These are phyloP conservation scores for Himalopsyche tibetana DNA, from an alignment of 2,888 invertebrate species.

Conservation along the genomic window DNA sequence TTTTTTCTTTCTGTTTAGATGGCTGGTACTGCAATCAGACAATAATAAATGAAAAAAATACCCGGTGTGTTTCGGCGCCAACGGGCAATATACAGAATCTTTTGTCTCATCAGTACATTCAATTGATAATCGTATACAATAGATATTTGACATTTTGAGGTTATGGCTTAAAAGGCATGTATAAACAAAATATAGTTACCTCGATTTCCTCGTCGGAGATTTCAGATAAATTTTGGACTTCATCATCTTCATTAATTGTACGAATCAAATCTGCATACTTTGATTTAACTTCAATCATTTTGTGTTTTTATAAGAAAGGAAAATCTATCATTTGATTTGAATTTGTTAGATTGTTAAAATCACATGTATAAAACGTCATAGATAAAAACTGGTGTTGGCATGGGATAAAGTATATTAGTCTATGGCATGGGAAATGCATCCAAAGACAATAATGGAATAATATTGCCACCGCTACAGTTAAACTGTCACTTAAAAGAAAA, in stretches of 20 bases:
- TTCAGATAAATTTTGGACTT: constrained; percentile 87
- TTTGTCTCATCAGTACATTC: neutral
- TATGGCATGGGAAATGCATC: too few species aligned
- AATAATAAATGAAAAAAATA: neutral
- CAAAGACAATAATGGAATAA: neutral
- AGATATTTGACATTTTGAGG: constrained; percentile 48
- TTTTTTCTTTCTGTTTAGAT: constrained; percentile 84
- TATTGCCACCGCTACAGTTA: too few species aligned
- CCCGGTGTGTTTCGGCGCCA: neutral
- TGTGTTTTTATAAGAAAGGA: neutral
- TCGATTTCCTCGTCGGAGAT: constrained; percentile 89
- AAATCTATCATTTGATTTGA: too few species aligned
- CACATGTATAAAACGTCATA: too few species aligned
- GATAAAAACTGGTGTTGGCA: too few species aligned
- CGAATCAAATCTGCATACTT: constrained; percentile 77
- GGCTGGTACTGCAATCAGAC: constrained; percentile 85
- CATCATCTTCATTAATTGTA: constrained; percentile 90
- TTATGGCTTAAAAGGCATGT: constrained; percentile 44
- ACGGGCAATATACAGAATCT: neutral
- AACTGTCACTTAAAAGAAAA: too few species aligned
- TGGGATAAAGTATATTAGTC: too few species aligned
- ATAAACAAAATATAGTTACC: constrained; percentile 73
- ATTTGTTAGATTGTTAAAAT: too few species aligned
- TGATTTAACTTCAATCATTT: constrained; percentile 56
- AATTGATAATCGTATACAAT: constrained; percentile 39